phyloP scores from a whole-genome alignment of 2,888 invertebrate species.

The Dione juno region DNA sequence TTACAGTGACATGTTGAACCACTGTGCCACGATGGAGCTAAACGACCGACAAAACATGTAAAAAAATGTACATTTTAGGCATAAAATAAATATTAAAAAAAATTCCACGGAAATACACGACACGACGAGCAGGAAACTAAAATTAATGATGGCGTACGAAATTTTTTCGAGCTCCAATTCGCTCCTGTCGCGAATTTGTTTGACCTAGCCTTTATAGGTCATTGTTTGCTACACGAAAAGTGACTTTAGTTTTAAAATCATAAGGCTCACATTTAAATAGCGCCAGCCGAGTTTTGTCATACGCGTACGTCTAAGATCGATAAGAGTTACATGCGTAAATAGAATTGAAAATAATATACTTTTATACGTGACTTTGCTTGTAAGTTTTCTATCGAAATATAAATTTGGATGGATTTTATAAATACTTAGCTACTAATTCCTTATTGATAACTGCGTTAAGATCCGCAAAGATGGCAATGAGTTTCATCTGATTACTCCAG shows the following conservation, averaged over 20 bases:
- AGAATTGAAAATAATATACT: slow-evolving; percentile 11
- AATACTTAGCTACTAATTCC: no score
- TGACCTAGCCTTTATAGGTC: slow-evolving; percentile 71
- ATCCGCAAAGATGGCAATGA: no score
- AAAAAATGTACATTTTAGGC: background rate
- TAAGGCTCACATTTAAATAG: slow-evolving; percentile 58
- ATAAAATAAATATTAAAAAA: slow-evolving; percentile 17
- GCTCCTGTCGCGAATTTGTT: slow-evolving; percentile 66
- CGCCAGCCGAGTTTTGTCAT: slow-evolving; percentile 28
- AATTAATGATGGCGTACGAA: slow-evolving; percentile 55
- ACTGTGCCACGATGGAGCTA: no score
- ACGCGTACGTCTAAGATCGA: slow-evolving; percentile 40
- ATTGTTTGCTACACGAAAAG: slow-evolving; percentile 54
- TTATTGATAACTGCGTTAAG: no score
- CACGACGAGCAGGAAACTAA: slow-evolving; percentile 41
- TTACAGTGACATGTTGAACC: no score
- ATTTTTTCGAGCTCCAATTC: slow-evolving; percentile 56
- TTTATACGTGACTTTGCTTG: background rate
- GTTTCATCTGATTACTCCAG: no score
- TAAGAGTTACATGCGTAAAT: slow-evolving; percentile 36
- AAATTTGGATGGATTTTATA: no score
- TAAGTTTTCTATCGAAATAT: background rate
- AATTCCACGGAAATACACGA: slow-evolving; percentile 19
- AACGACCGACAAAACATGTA: background rate
- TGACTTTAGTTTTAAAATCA: slow-evolving; percentile 52